A percentile compares a stretch with the other conserved stretches of the same genome.
Evolutionary conservation across 2,888 invertebrate genomes (phyloP).

Genomic region (Galeopsomyia nigrocyanea): DNA sequence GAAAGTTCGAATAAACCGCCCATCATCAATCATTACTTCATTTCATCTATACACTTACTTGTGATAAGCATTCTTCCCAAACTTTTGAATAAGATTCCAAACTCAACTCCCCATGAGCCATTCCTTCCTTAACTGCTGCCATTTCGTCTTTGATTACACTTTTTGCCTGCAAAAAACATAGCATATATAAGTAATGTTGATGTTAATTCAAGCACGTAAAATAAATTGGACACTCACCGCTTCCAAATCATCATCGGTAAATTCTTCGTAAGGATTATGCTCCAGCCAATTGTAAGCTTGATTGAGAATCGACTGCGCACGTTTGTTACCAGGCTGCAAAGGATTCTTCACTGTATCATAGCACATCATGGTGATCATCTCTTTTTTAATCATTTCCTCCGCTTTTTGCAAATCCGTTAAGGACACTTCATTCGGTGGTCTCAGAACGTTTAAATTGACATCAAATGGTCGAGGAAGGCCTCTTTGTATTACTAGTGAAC

Average conservation of each 20-base stretch:
- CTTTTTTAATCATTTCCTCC: constrained; percentile 94
- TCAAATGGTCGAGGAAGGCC: constrained; percentile 83
- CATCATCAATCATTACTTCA: background rate
- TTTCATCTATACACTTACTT: constrained; percentile 71
- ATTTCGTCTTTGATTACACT: constrained; percentile 83
- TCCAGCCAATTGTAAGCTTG: constrained; percentile 88
- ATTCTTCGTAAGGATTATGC: constrained; percentile 86
- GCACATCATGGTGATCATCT: constrained; percentile 96
- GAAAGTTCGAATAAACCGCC: background rate
- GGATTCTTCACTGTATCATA: constrained; percentile 90
- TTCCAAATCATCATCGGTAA: constrained; percentile 77
- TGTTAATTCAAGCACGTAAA: no score
- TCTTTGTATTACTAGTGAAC: constrained; percentile 90
- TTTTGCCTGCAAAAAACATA: constrained; percentile 71
- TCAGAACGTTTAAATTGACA: constrained; percentile 85
- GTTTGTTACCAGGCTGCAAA: constrained; percentile 71
- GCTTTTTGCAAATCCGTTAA: constrained; percentile 91
- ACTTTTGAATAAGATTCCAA: constrained; percentile 94
- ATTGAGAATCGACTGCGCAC: constrained; percentile 70
- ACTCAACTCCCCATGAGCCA: constrained; percentile 95
- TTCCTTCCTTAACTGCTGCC: constrained; percentile 90
- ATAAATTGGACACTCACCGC: constrained; percentile 58
- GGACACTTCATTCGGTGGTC: constrained; percentile 82
- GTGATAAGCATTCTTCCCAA: constrained; percentile 96
- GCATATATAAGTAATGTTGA: background rate